Evolutionary conservation across 2,888 invertebrate genomes (phyloP).

Genomic region (Drosophila mettleri): DNA sequence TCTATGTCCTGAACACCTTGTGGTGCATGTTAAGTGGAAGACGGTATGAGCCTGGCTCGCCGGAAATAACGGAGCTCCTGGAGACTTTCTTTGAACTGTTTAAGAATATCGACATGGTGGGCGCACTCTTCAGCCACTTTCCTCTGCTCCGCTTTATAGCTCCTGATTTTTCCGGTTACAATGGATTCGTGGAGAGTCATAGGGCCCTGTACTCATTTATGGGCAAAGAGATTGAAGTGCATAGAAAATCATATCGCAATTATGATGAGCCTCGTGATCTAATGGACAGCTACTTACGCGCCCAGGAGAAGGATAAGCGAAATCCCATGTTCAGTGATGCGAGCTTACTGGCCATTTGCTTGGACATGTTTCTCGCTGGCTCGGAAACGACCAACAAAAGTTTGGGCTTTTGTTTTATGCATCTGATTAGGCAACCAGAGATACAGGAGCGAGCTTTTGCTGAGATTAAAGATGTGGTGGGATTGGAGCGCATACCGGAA

Average conservation of each 20-base stretch:
- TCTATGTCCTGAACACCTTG: constrained; percentile 91
- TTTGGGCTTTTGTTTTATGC: constrained; percentile 91
- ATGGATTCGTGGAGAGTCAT: constrained; percentile 89
- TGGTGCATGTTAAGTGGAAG: constrained; percentile 94
- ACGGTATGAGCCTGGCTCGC: constrained; percentile 89
- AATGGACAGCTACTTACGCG: constrained; percentile 92
- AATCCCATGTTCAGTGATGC: constrained; percentile 88
- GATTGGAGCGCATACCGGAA: constrained; percentile 88
- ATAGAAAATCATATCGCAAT: constrained; percentile 87
- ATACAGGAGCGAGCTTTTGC: constrained; percentile 91
- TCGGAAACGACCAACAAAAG: constrained; percentile 94
- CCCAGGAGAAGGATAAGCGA: constrained; percentile 85
- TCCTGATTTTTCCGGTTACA: constrained; percentile 92
- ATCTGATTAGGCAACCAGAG: constrained; percentile 89
- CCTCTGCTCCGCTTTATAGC: constrained; percentile 90
- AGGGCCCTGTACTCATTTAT: constrained; percentile 90
- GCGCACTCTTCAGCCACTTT: constrained; percentile 92
- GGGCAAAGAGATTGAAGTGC: constrained; percentile 89
- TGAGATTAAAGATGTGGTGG: constrained; percentile 91
- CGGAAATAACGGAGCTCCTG: constrained; percentile 89
- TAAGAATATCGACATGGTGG: constrained; percentile 92
- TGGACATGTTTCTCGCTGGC: constrained; percentile 95
- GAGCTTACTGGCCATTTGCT: constrained; percentile 91
- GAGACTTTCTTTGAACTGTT: constrained; percentile 89
- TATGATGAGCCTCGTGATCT: constrained; percentile 90